Conservation (phyloP, 2,113 vertebrate species). For the Stercorarius parasiticus region DNA sequence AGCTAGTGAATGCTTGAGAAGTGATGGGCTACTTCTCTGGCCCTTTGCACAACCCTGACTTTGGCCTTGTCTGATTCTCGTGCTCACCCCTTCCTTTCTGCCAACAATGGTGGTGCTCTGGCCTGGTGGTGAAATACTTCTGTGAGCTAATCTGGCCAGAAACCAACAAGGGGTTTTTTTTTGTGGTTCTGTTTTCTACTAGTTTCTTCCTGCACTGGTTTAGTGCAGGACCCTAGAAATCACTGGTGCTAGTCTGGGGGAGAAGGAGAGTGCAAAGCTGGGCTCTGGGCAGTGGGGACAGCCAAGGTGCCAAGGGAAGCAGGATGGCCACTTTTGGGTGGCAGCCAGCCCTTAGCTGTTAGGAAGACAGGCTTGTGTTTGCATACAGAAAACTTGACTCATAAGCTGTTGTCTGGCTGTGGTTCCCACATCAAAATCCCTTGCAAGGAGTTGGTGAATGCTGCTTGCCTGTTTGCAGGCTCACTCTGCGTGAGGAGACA, state of each 20-base stretch:
- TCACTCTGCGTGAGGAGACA: rapidly evolving
- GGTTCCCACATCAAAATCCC: not conserved
- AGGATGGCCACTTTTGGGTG: not conserved
- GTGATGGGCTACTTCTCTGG: not conserved
- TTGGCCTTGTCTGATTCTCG: not conserved
- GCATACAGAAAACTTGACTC: not conserved
- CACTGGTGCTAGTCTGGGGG: not conserved
- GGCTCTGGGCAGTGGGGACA: not conserved
- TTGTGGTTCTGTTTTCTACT: not conserved
- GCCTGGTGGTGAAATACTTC: not conserved
- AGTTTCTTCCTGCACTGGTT: not conserved
- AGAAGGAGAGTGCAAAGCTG: rapidly evolving
- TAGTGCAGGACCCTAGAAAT: not conserved
- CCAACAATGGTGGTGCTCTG: not conserved
- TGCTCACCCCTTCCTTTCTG: not conserved
- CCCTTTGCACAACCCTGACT: not conserved
- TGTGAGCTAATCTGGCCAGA: not conserved
- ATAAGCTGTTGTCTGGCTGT: not conserved
- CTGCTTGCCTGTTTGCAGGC: not conserved
- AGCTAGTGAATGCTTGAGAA: not conserved
- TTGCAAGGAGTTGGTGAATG: not conserved
- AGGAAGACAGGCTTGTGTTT: not conserved
- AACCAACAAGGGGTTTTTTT: not conserved
- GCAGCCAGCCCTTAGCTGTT: not conserved
- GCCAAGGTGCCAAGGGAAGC: not conserved